Base-by-base conservation (phyloP, 2,888 invertebrate species). In the Dysmachus trigonus region DNA sequence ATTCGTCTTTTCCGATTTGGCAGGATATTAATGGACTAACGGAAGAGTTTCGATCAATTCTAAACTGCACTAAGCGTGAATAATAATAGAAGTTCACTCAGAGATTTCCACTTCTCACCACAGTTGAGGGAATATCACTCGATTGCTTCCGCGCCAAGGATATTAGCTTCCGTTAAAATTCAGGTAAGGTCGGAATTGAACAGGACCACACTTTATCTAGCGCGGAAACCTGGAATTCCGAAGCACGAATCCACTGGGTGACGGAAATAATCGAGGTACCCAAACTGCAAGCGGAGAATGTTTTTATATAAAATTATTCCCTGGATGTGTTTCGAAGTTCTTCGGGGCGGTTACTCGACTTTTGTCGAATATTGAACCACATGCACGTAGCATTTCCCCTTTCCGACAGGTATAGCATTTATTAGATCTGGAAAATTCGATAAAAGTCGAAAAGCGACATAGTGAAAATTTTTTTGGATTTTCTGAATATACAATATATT, bases 151-250 rank as follows among this genome's bases (percentile, higher is more conserved):
- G 8, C 27, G 4, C 30, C n/a, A 41, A 41, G 77, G 30, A 77
- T 77, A 77, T 77, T 77, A 77, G 13, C 77, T 77, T 77, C 77
- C 77, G 77, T 2, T 35, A 15, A 77, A 41, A 41, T 77, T 77
- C 77, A 77, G 77, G 77, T 77, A 31, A 41, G 47, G 53, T 33
- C 1, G 6, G 53, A 22, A 82, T 31, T 33, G 33, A 53, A 33
- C 31, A 53, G 0, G 22, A 1, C 18, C 0, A 33, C 18, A 82
- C 18, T 62, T 62, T 62, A 18, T 62, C 7, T 1, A n/a, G 13
- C 15, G 33, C 3, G 1, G 47, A 41, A 77, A 47, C 22, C 47
- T 18, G 6, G 0, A 22, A 10, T 62, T 62, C 18, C 31, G 15
- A 62, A 82, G 53, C 31, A 82, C 27, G 51, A 27, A 47, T 1